Conservation (phyloP, 1,140 invertebrate genomes). For the Helicoverpa armigera region DNA sequence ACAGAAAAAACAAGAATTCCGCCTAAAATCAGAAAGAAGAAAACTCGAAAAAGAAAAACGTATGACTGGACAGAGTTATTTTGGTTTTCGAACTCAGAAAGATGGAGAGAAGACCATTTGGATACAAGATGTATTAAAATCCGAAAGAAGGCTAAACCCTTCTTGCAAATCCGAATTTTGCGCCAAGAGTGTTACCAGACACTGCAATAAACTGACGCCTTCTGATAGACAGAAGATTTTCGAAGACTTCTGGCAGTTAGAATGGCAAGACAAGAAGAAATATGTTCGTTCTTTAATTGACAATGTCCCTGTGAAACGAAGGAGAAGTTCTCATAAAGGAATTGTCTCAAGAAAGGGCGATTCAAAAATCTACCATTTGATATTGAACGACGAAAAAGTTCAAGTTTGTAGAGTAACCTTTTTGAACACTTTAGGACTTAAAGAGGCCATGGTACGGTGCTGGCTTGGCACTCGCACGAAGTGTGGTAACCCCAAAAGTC, state of each 20-base stretch:
- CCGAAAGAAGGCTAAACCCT: conserved; percentile 64
- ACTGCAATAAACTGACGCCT: conserved; percentile 57
- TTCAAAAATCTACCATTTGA: conserved; percentile 63
- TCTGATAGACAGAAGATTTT: conserved; percentile 62
- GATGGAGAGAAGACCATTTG: conserved; percentile 54
- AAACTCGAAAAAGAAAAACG: conserved; percentile 68
- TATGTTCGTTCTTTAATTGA: conserved; percentile 66
- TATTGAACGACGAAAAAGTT: conserved; percentile 55
- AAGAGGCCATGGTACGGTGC: conserved; percentile 69
- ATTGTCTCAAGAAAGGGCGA: conserved; percentile 62
- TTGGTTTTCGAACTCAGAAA: conserved; percentile 61
- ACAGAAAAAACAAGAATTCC: conserved; percentile 57
- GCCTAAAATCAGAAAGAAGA: conserved; percentile 58
- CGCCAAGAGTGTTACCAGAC: conserved; percentile 53
- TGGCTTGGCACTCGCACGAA: conserved; percentile 59
- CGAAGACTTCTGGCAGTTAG: conserved; percentile 69
- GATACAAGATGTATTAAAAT: conserved; percentile 70
- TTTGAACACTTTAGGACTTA: conserved; percentile 70
- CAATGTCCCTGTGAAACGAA: conserved; percentile 58
- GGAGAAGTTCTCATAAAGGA: conserved; percentile 55
- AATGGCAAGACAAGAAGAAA: conserved; percentile 67
- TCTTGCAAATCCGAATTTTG: conserved; percentile 64
- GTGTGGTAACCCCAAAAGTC: conserved; percentile 54
- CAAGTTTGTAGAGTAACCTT: conserved; percentile 68
- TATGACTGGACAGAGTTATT: conserved; percentile 69